Base-by-base conservation (phyloP, 92 coral and sea anemone genomes). In the Actinostola sp. region DNA sequence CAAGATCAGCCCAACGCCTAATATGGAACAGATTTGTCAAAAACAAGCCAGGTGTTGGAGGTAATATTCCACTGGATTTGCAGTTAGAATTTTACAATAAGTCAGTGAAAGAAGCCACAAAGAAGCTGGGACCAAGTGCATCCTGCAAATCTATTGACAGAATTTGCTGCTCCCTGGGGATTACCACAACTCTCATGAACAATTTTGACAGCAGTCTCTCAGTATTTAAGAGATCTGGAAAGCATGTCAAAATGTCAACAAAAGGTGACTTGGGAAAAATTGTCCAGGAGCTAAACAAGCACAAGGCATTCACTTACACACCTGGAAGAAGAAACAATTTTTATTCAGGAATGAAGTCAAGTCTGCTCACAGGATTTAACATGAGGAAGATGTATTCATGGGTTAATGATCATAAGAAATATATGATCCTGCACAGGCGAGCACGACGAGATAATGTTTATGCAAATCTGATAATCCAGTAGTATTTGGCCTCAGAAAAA, bases 41-140 rank as follows among this genome's bases (percentile, higher is more conserved):
- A 63, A 87, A 80, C 63, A 90, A 87, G 78, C 57, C 86, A 57
- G 92, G 85, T 0, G 42, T 32, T 3, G 89, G 89, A 17, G 88
- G 92, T 2, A 83, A 87, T 63, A 87, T 87, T 57, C 88, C 89
- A 30, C 71, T 86, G 15, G 92, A 86, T 61, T 75, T 89, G 19
- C 75, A 71, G 28, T 64, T 84, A 44, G 88, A 89, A 63, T 81
- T 89, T 46, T 60, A 46, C 28, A 84, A 89, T 72, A 89, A 85
- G 74, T 21, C 80, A 25, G 83, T 89, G 2, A 89, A 84, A 45
- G 89, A 87, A 59, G 82, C 92, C 39, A 72, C 77, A 45, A 89
- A 81, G 80, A 85, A 89, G 41, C 82, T 85, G 61, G 88, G 90
- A 3, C 93, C 95, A 9, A 64, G 65, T 73, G 91, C 96, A 27